phyloP scores from a whole-genome alignment of 2,888 invertebrate genomes.

The Rhabditophanes sp. region DNA sequence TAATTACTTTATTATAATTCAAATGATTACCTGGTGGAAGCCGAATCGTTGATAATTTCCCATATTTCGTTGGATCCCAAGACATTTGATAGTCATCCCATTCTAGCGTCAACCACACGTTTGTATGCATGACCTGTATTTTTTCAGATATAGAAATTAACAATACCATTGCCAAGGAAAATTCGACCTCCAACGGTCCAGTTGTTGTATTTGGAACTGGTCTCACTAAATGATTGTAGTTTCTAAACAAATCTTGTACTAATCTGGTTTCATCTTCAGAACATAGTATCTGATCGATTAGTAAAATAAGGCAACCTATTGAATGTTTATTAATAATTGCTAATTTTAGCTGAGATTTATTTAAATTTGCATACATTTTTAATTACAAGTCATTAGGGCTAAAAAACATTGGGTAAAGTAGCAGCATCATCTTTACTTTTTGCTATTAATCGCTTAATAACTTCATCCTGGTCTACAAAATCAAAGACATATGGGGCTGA shows the following conservation, averaged over 20 bases:
- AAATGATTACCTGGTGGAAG: too few relatives aligned
- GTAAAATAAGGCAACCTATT: slow-evolving; percentile 7
- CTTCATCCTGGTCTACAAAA: slow-evolving; percentile 42
- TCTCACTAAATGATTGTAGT: slow-evolving; percentile 49
- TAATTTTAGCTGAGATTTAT: background rate
- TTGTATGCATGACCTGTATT: slow-evolving; percentile 45
- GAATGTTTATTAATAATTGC: slow-evolving; percentile 1
- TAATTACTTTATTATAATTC: too few relatives aligned
- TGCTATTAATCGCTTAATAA: slow-evolving; percentile 29
- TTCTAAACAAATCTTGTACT: slow-evolving; percentile 46
- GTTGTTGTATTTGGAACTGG: slow-evolving; percentile 47
- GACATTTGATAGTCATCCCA: slow-evolving; percentile 44
- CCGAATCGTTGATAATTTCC: slow-evolving; percentile 46
- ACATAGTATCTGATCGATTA: slow-evolving; percentile 8
- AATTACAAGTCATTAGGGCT: slow-evolving; percentile 3
- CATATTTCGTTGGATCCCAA: slow-evolving; percentile 48
- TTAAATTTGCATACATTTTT: slow-evolving; percentile 2
- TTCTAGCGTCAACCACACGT: slow-evolving; percentile 41
- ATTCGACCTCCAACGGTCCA: slow-evolving; percentile 32
- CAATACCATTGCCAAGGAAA: slow-evolving; percentile 49
- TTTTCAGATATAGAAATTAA: slow-evolving; percentile 50
- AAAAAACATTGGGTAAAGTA: slow-evolving; percentile 4
- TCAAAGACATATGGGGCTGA: slow-evolving; percentile 48
- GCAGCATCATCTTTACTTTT: slow-evolving; percentile 13
- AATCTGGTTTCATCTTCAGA: slow-evolving; percentile 47